Conservation (phyloP, 2,113 vertebrate species). For the Chloropsis hardwickii region DNA sequence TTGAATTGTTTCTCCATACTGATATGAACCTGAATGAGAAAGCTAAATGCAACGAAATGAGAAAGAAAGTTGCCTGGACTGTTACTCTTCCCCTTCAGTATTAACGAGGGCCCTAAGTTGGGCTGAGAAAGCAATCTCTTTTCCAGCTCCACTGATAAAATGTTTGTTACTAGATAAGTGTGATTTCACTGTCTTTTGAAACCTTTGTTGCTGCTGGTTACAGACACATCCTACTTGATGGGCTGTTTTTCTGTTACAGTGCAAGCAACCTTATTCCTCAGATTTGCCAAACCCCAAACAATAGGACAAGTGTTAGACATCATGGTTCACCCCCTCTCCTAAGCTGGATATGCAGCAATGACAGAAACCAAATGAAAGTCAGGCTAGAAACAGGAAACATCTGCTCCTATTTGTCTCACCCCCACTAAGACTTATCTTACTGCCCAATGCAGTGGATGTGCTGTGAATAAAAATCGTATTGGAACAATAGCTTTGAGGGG, state of each 20-base stretch:
- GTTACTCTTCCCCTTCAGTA: neutral
- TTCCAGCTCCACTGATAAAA: neutral
- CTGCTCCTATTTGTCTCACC: conserved; percentile 55
- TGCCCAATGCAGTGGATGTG: conserved; percentile 25
- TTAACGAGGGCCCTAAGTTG: neutral
- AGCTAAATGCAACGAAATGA: neutral
- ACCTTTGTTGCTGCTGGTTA: neutral
- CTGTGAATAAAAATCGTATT: conserved; percentile 51
- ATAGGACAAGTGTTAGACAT: conserved; percentile 58
- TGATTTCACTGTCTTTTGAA: neutral
- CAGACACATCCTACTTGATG: neutral
- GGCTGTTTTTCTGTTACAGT: neutral
- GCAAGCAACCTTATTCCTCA: neutral
- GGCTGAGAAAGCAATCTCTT: neutral
- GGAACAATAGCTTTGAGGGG: conserved; percentile 38
- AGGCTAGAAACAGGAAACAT: conserved; percentile 65
- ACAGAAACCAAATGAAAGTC: conserved; percentile 62
- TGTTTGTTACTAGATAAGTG: neutral
- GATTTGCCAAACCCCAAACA: conserved; percentile 44
- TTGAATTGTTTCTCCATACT: neutral
- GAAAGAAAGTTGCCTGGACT: neutral
- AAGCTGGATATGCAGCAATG: conserved; percentile 26
- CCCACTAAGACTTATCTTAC: conserved; percentile 52
- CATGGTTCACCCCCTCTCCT: conserved; percentile 36
- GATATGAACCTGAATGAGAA: neutral